Conservation (phyloP, 1,140 invertebrate genomes). For the Drosophila gunungcola region DNA sequence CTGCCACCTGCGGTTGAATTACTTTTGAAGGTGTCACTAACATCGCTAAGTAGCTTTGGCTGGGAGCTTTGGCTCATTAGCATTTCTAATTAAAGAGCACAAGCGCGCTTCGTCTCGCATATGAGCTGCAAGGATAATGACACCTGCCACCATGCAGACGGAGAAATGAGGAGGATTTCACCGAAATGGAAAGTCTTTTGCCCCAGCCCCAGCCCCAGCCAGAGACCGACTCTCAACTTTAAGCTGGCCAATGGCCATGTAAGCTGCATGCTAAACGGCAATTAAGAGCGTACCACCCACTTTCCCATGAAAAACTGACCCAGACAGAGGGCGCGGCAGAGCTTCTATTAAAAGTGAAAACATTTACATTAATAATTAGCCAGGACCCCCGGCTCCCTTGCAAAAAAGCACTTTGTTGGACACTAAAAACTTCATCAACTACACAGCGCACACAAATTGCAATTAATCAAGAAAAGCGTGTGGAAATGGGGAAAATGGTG, state of each 20-base stretch:
- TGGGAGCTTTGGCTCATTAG: constrained; percentile 54
- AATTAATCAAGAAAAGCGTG: constrained; percentile 70
- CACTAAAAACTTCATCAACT: constrained; percentile 63
- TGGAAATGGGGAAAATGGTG: not conserved
- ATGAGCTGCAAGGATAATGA: constrained; percentile 69
- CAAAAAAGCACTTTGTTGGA: constrained; percentile 44
- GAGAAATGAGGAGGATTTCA: constrained; percentile 17
- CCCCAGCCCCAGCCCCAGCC: not conserved
- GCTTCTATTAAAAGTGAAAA: constrained; percentile 74
- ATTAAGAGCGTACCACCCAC: constrained; percentile 50
- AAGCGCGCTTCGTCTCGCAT: constrained; percentile 40
- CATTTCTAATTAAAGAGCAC: constrained; percentile 76
- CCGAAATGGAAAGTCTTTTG: constrained; percentile 47
- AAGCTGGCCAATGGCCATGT: constrained; percentile 48
- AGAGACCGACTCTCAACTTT: constrained; percentile 3
- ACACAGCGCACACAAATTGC: constrained; percentile 58
- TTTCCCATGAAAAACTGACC: constrained; percentile 18
- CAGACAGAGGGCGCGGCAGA: constrained; percentile 33
- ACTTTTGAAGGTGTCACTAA: constrained; percentile 69
- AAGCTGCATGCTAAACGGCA: constrained; percentile 69
- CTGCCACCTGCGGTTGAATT: constrained; percentile 19
- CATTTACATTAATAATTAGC: constrained; percentile 84
- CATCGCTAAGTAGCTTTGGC: constrained; percentile 70
- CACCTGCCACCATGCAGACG: constrained; percentile 49
- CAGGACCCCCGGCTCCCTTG: constrained; percentile 1